These are phyloP conservation scores for Axinella damicornis DNA, from an alignment of 37 sponge, comb jelly and placozoan species.

Conservation along the genomic window DNA sequence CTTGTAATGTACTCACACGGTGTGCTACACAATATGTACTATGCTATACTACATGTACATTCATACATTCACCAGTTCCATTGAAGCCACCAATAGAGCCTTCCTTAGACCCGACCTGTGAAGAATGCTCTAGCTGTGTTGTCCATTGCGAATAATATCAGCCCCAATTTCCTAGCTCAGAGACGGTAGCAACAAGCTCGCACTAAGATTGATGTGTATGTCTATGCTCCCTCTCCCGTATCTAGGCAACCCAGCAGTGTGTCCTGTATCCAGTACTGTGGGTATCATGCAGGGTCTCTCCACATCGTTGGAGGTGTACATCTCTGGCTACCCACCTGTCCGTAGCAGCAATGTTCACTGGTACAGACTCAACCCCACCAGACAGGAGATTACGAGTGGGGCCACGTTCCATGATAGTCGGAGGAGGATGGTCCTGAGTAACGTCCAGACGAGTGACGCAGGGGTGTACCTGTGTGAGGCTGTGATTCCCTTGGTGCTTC, in stretches of 20 bases:
- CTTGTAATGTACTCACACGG: too few species aligned
- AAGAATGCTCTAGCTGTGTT: neutral
- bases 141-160: neutral
- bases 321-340: neutral
- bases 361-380: neutral
- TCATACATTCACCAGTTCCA: too few species aligned
- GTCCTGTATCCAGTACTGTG: neutral
- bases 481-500: neutral
- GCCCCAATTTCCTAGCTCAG: neutral
- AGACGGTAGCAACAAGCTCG: neutral
- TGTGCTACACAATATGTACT: too few species aligned
- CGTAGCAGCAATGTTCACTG: neutral
- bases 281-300: neutral
- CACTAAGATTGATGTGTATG: neutral
- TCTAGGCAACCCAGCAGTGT: neutral
- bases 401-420: neutral
- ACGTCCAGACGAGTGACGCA: constrained; percentile 4
- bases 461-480: constrained; percentile 19
- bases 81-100: too few species aligned
- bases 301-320: neutral
- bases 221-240: neutral
- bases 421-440: constrained; percentile 7
- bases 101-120: too few species aligned
- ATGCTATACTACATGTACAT: too few species aligned
- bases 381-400: neutral